phyloP scores from a whole-genome alignment of 2,113 vertebrate species.

The Fregetta grallaria region DNA sequence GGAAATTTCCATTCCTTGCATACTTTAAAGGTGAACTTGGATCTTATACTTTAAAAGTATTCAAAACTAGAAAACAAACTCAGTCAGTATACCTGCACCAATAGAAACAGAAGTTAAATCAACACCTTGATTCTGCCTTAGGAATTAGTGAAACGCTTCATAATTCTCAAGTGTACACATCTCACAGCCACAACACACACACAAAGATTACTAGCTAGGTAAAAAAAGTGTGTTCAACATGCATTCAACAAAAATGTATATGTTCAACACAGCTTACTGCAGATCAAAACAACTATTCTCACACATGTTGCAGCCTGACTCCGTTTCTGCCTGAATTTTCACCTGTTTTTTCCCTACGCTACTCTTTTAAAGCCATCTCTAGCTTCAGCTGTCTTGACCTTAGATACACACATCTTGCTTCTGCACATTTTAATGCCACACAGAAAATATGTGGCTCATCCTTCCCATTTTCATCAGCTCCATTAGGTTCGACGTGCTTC shows the following conservation, averaged over 20 bases:
- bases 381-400: neutral
- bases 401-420: neutral
- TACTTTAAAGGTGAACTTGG: slow-evolving; percentile 14
- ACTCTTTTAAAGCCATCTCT: neutral
- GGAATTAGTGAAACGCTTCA: neutral
- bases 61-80: neutral
- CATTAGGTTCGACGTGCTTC: neutral
- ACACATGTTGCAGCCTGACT: neutral
- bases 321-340: neutral
- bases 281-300: neutral
- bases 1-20: slow-evolving; percentile 59
- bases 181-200: neutral
- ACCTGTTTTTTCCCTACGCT: neutral
- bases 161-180: neutral
- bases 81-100: neutral
- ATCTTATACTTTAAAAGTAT: neutral
- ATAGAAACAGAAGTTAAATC: neutral
- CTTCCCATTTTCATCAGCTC: neutral
- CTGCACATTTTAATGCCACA: neutral
- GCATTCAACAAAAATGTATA: neutral
- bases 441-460: neutral
- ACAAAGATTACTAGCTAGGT: neutral
- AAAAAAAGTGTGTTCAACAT: neutral
- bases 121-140: neutral
- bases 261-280: neutral